Base-by-base conservation (phyloP, 2,888 invertebrate species). In the Xylocampa areola region DNA sequence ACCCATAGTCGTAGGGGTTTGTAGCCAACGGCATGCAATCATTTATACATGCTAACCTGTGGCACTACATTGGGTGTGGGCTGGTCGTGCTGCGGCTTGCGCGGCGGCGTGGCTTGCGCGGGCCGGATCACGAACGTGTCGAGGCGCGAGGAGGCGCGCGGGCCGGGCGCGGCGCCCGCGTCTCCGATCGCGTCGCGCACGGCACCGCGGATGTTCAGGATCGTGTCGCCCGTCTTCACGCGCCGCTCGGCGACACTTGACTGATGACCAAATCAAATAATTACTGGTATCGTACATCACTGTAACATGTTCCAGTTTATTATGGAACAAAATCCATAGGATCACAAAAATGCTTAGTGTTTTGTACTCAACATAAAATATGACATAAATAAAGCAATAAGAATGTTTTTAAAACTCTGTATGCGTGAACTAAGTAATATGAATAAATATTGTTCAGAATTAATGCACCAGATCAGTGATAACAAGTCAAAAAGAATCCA, bases 41-140 rank as follows among this genome's bases (percentile, higher is more conserved):
- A n/a, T n/a, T n/a, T n/a, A n/a, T n/a, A n/a, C n/a, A 2, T 1
- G n/a, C 5, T 11, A 1, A 29, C 65, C 43, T 64, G 66, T 13
- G 36, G 53, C 11, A 6, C 13, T 4, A 77, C 65, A 55, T 79
- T 62, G 52, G 75, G 40, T 68, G 74, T 16, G 1, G 87, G 80
- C 61, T 84, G 81, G 41, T 85, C 82, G 13, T 82, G 75, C 40
- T 69, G 19, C 70, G 77, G 55, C 65, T 73, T 25, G 65, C 72
- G 45, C 61, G 53, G 37, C 72, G 53, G 77, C 19, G 68, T 76
- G 14, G 83, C 84, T 14, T 85, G 86, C 39, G 88, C 87, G 0
- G 92, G 92, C 0, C 92, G 76, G 65, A 93, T 93, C 8, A 94
- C 92, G 77, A 92, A 91, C 13, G 92, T 88, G 76, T 92, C 92